These are phyloP conservation scores for Arbacia lixula DNA, from an alignment of 53 echinoderm and acorn worm species.

Conservation along the genomic window DNA sequence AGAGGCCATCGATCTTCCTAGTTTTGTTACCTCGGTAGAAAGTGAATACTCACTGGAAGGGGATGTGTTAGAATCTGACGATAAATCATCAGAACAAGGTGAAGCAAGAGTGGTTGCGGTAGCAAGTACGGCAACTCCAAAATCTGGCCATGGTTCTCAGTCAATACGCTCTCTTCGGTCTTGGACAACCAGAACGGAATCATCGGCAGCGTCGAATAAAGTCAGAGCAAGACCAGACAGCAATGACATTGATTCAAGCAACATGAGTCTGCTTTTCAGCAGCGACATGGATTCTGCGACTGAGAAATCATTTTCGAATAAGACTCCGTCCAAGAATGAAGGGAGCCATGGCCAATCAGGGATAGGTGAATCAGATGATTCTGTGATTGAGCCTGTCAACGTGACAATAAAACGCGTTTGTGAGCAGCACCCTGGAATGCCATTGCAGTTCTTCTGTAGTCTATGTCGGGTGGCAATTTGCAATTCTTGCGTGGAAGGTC, in stretches of 20 bases:
- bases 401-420: slow-evolving; percentile 5
- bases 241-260: slow-evolving; percentile 22
- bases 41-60: not conserved
- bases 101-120: no score
- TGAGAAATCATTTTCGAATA: not conserved
- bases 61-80: no score
- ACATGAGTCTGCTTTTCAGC: slow-evolving; percentile 20
- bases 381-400: not conserved
- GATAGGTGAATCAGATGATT: no score
- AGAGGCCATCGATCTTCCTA: not conserved
- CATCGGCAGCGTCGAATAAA: slow-evolving; percentile 3
- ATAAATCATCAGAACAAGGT: not conserved
- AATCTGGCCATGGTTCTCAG: not conserved
- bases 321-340: no score
- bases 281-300: slow-evolving; percentile 32
- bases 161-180: slow-evolving; percentile 3
- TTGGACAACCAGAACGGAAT: not conserved
- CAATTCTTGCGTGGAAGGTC: not conserved
- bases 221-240: not conserved
- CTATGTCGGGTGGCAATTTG: slow-evolving; percentile 18
- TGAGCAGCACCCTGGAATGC: not conserved
- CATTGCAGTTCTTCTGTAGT: not conserved
- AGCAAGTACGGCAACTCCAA: no score
- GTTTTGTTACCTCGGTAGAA: slow-evolving; percentile 18
- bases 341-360: no score